Evolutionary conservation across 2,888 invertebrate species (phyloP).

Genomic region (Mystacides longicornis): DNA sequence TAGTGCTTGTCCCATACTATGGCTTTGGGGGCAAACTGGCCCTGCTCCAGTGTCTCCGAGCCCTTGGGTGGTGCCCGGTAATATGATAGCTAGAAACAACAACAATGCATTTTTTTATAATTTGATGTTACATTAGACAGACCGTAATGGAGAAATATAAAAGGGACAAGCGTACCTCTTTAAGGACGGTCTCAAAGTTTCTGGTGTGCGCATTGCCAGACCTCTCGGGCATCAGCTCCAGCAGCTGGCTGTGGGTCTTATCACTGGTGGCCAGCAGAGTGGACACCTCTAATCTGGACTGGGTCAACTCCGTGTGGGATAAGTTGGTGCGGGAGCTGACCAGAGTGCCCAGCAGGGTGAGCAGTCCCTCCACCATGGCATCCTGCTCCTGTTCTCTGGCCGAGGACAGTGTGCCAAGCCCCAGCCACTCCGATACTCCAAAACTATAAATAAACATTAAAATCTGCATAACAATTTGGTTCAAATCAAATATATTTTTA

Average conservation of each 20-base stretch:
- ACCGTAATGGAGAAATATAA: no score
- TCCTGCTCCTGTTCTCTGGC: slow-evolving; percentile 77
- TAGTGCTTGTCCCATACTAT: slow-evolving; percentile 89
- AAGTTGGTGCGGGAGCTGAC: slow-evolving; percentile 83
- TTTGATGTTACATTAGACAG: no score
- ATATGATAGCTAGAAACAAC: slow-evolving; percentile 64
- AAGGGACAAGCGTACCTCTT: slow-evolving; percentile 53
- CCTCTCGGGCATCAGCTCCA: slow-evolving; percentile 93
- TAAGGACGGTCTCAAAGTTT: slow-evolving; percentile 80
- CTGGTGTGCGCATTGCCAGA: slow-evolving; percentile 86
- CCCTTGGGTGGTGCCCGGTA: slow-evolving; percentile 72
- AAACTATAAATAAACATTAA: slow-evolving; percentile 50
- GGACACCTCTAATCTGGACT: slow-evolving; percentile 84
- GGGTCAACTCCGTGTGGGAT: slow-evolving; percentile 57
- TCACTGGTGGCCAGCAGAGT: slow-evolving; percentile 88
- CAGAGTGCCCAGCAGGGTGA: slow-evolving; percentile 84
- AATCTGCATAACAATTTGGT: no score
- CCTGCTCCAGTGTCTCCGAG: slow-evolving; percentile 77
- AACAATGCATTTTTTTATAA: no score
- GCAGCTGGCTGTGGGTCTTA: slow-evolving; percentile 91
- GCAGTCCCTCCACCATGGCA: slow-evolving; percentile 87
- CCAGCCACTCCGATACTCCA: slow-evolving; percentile 81
- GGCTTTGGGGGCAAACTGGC: slow-evolving; percentile 79
- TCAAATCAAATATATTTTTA: no score
- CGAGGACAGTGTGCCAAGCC: slow-evolving; percentile 61